A percentile compares a stretch with the other conserved stretches of the same genome.
These are phyloP conservation scores for Mycogona germanica DNA, from an alignment of 2,888 invertebrate genomes.

Conservation along the genomic window DNA sequence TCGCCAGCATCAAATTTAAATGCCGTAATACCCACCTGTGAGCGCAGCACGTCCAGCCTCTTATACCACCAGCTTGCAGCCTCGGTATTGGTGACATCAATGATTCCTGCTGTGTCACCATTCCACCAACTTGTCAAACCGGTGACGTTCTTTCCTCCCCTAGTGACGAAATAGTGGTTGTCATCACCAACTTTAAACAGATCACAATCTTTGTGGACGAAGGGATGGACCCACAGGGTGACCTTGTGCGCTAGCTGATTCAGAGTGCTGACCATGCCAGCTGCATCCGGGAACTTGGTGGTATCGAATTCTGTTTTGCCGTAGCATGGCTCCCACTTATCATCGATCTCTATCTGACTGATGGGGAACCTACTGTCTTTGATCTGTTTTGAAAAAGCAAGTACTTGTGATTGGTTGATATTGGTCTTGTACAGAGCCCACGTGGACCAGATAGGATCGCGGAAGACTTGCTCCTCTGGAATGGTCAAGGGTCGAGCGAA, in stretches of 20 bases:
- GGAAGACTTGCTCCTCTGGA: conserved; percentile 56
- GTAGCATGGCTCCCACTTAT: conserved; percentile 36
- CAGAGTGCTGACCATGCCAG: conserved; percentile 28
- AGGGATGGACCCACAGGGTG: conserved; percentile 32
- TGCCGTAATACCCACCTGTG: conserved; percentile 52
- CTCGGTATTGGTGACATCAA: conserved; percentile 59
- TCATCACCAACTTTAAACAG: conserved; percentile 27
- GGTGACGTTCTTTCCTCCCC: conserved; percentile 27
- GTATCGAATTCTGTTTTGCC: conserved; percentile 35
- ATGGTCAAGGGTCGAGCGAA: conserved; percentile 44
- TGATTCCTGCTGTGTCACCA: conserved; percentile 39
- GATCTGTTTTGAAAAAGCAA: conserved; percentile 53
- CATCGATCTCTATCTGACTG: conserved; percentile 36
- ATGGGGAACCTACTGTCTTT: conserved; percentile 49
- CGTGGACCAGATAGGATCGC: conserved; percentile 76
- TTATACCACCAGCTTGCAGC: conserved; percentile 41
- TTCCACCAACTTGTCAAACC: conserved; percentile 41
- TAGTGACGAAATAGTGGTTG: conserved; percentile 38
- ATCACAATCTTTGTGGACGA: conserved; percentile 28
- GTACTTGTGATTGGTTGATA: conserved; percentile 46
- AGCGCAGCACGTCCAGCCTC: conserved; percentile 39
- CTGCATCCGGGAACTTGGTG: conserved; percentile 30
- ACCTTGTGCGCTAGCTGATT: conserved; percentile 26
- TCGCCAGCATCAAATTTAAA: conserved; percentile 77
- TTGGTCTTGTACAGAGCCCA: conserved; percentile 61